Conservation (phyloP, 1,140 invertebrate genomes). For the Dinothrombium tinctorium region DNA sequence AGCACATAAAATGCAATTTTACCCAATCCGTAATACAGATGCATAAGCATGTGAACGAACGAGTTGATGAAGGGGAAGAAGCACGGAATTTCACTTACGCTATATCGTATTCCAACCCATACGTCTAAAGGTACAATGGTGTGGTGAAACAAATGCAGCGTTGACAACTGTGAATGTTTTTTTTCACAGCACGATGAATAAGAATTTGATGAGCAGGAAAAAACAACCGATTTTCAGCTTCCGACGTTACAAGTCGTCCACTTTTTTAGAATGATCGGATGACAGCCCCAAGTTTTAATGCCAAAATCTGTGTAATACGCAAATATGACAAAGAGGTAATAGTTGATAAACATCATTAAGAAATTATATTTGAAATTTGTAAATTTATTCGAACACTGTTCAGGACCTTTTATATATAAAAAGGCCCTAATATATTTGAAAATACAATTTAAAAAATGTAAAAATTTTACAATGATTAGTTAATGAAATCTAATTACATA, state of each 20-base stretch:
- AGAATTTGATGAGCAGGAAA: constrained; percentile 4
- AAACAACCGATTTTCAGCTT: constrained; percentile 19
- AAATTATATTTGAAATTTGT: constrained; percentile 58
- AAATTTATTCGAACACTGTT: too few relatives aligned
- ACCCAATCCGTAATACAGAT: too few relatives aligned
- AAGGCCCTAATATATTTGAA: too few relatives aligned
- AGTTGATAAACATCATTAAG: constrained; percentile 14
- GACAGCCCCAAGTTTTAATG: constrained; percentile 10
- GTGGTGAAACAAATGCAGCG: constrained; percentile 72
- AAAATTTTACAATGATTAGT: too few relatives aligned
- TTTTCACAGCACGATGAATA: constrained; percentile 68
- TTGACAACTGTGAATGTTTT: constrained; percentile 63
- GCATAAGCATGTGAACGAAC: too few relatives aligned
- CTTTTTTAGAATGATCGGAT: constrained; percentile 2
- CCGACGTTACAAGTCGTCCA: constrained; percentile 23
- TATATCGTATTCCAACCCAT: constrained; percentile 8
- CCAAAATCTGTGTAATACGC: not conserved
- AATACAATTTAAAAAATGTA: too few relatives aligned
- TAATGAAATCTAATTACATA: too few relatives aligned
- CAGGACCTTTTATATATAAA: too few relatives aligned
- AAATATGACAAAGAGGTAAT: constrained; percentile 4
- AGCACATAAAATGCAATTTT: too few relatives aligned
- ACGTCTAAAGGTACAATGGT: constrained; percentile 21
- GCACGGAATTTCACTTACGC: not conserved
- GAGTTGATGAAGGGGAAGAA: too few relatives aligned